Evolutionary conservation across 2,888 invertebrate species (phyloP).

Genomic region (Kryphioiulus occultus): DNA sequence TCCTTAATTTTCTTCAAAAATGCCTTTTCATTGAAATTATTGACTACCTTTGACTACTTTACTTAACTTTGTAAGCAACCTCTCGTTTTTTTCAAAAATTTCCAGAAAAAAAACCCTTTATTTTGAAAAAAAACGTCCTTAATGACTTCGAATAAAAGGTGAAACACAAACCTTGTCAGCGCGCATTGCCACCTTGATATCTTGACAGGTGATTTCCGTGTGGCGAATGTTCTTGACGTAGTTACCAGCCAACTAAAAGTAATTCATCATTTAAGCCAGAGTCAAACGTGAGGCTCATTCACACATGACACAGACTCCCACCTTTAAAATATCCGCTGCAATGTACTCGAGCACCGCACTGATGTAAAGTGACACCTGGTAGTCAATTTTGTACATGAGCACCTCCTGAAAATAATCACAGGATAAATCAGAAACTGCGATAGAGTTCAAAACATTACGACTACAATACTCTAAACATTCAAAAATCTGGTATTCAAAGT

Average conservation of each 20-base stretch:
- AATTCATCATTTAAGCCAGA: background rate
- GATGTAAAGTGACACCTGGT: constrained; percentile 85
- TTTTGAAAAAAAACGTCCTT: constrained; percentile 31
- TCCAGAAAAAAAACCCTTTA: too few relatives aligned
- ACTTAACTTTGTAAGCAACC: too few relatives aligned
- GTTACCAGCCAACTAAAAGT: constrained; percentile 82
- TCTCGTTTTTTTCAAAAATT: too few relatives aligned
- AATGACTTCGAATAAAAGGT: background rate
- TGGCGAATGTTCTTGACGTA: constrained; percentile 97
- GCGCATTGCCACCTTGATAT: constrained; percentile 97
- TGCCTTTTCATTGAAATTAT: too few relatives aligned
- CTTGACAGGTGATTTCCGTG: constrained; percentile 88
- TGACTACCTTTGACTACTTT: too few relatives aligned
- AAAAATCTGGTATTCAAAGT: too few relatives aligned
- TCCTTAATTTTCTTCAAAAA: too few relatives aligned
- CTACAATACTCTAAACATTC: too few relatives aligned
- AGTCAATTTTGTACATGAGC: constrained; percentile 64
- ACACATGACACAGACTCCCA: constrained; percentile 58
- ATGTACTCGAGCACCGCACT: constrained; percentile 95
- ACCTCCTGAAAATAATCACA: constrained; percentile 59
- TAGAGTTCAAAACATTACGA: background rate
- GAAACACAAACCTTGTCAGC: constrained; percentile 83
- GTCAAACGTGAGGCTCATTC: background rate
- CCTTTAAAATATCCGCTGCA: constrained; percentile 91
- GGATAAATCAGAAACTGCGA: background rate